Evolutionary conservation across 2,797 vertebrate species (phyloP), one percentile per base, ranked within the genome.

Genomic region (Pangasius djambal): DNA sequence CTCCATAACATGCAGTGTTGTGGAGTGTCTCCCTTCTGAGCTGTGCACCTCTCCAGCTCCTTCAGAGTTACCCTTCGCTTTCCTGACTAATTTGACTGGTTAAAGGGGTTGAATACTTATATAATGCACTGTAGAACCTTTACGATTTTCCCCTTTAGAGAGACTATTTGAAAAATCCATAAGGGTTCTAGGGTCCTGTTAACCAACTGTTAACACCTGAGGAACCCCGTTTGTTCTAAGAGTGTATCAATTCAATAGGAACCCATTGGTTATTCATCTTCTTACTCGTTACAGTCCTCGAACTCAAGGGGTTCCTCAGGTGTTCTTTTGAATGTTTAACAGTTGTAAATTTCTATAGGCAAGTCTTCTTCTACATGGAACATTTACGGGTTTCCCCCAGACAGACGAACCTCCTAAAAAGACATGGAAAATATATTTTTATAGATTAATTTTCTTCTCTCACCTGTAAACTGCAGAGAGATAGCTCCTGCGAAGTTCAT

Each of bases 401-500:
- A n/a, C n/a, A n/a, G n/a, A n/a, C n/a, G n/a, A n/a, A n/a, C n/a
- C n/a, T n/a, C n/a, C n/a, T n/a, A n/a, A n/a, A n/a, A n/a, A 31
- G 13, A 31, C 6, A 16, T 52, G 28, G 40, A 28, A 48, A 31
- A 16, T 16, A 6, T 34, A 34, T 81, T 20, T 81, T 55, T 59
- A 59, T 12, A 59, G 18, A 10, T 57, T 4, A 65, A 63, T 15
- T 16, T 7, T 86, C 34, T 40, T 16, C 13, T 83, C 84, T 86
- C 40, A 89, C 88, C 88, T 83, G 85, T 18, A n/a, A 83, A 74
- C 0, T 34, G 48, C 61, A 89, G 77, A 44, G 1, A 22, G n/a
- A 83, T 12, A 31, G 77, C 77, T 34, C 31, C 63, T 1, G 18
- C 6, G 18, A 89, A 83, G 7, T 65, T 6, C 22, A 63, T 0